Evolutionary conservation across 1,140 invertebrate genomes (phyloP).

Genomic region (Ridgeia piscesae): DNA sequence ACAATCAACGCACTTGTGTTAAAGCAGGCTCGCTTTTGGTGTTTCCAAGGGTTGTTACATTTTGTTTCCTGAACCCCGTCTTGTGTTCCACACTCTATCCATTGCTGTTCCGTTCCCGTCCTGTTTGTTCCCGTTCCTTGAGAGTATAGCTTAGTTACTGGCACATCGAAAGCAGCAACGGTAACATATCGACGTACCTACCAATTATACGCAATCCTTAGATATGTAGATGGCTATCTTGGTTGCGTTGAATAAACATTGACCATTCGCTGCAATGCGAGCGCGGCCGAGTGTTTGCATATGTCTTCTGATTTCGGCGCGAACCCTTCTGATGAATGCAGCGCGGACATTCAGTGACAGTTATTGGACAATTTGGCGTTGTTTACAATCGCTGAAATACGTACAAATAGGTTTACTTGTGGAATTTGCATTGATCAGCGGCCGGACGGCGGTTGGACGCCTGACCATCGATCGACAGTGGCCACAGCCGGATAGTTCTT

Average conservation of each 20-base stretch:
- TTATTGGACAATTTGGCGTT: neutral
- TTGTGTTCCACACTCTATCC: neutral
- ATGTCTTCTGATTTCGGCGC: neutral
- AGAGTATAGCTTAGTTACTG: neutral
- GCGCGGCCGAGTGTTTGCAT: neutral
- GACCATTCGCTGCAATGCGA: neutral
- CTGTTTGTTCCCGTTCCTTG: neutral
- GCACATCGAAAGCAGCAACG: neutral
- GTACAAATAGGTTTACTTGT: neutral
- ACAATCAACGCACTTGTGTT: neutral
- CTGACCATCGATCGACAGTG: neutral
- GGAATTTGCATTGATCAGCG: neutral
- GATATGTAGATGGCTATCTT: neutral
- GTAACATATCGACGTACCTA: neutral
- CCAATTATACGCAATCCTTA: neutral
- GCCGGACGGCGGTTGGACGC: neutral
- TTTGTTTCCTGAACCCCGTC: neutral
- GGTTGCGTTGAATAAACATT: neutral
- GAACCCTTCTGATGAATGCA: neutral
- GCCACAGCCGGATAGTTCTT: neutral
- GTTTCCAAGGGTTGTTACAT: neutral
- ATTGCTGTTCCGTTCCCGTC: neutral
- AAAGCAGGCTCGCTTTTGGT: neutral
- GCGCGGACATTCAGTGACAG: neutral
- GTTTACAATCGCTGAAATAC: neutral